These are phyloP conservation scores for Rhyacophila evoluta DNA, from an alignment of 2,888 invertebrate species.

Conservation along the genomic window DNA sequence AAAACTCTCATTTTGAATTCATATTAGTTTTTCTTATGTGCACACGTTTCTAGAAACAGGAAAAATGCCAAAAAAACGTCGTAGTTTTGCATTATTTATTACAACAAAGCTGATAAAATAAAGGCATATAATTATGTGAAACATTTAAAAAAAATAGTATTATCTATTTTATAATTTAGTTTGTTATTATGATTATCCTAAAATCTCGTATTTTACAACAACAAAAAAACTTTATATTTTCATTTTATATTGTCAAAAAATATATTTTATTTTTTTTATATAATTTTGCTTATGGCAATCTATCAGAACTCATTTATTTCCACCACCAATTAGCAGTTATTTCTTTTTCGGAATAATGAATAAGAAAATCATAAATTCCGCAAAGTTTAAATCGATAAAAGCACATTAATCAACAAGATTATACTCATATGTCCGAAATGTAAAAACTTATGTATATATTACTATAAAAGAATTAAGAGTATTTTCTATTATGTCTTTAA, in stretches of 20 bases:
- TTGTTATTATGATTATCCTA: too few species aligned
- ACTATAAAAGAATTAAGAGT: background rate
- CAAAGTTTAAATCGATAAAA: slow-evolving; percentile 6
- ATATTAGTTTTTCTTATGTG: too few species aligned
- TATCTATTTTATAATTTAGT: too few species aligned
- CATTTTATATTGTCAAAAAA: background rate
- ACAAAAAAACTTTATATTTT: background rate
- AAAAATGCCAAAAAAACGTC: too few species aligned
- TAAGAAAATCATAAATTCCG: background rate
- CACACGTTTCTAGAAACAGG: too few species aligned
- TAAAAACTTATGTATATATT: background rate
- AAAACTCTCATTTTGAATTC: too few species aligned
- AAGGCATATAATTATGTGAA: too few species aligned
- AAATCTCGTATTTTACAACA: too few species aligned
- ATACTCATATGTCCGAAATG: background rate
- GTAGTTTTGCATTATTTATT: too few species aligned
- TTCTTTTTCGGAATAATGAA: slow-evolving; percentile 12
- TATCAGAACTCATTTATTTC: background rate
- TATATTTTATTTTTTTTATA: background rate
- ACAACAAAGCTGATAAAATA: too few species aligned
- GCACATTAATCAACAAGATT: background rate
- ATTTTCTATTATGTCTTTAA: slow-evolving; percentile 11
- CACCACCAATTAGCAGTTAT: slow-evolving; percentile 15
- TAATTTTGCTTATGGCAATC: background rate
- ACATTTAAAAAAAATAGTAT: too few species aligned